These are phyloP conservation scores for Isichthys henryi DNA, from an alignment of 2,113 vertebrate species.

Conservation along the genomic window DNA sequence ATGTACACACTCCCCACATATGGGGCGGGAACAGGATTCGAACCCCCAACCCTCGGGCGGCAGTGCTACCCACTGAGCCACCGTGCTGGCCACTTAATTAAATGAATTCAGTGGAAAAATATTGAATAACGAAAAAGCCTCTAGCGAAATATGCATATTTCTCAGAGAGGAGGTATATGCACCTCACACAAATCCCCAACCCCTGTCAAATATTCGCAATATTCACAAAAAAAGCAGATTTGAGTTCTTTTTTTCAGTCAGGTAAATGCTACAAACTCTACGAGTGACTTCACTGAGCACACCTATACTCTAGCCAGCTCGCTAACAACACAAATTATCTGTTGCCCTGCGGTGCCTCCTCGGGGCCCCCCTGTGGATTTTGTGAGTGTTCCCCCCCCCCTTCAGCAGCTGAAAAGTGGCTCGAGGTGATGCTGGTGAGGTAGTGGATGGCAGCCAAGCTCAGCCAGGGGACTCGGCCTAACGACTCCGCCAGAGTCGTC, in stretches of 20 bases:
- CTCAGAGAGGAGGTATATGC: not conserved
- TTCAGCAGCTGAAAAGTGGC: not conserved
- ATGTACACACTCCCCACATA: not conserved
- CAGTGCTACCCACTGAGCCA: not conserved
- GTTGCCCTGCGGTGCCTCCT: not conserved
- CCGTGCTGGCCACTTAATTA: not conserved
- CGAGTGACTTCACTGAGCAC: not conserved
- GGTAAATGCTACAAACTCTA: not conserved
- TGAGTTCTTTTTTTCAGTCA: slow-evolving; percentile 1
- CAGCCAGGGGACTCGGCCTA: not conserved
- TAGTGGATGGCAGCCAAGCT: not conserved
- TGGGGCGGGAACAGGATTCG: not conserved
- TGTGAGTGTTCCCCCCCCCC: not conserved
- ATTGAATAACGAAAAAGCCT: not conserved
- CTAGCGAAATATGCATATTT: not conserved
- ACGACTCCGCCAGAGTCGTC: not conserved
- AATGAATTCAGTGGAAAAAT: not conserved
- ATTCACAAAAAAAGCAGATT: not conserved
- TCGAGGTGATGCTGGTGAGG: not conserved
- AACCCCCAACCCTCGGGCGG: not conserved
- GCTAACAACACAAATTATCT: not conserved
- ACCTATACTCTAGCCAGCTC: not conserved
- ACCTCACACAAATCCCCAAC: not conserved
- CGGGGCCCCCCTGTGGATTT: not conserved
- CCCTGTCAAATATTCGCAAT: not conserved